Percentiles rank a stretch among this genome's conserved stretches.
phyloP scores from a whole-genome alignment of 2,888 invertebrate genomes.

The Cheilosia impressa region DNA sequence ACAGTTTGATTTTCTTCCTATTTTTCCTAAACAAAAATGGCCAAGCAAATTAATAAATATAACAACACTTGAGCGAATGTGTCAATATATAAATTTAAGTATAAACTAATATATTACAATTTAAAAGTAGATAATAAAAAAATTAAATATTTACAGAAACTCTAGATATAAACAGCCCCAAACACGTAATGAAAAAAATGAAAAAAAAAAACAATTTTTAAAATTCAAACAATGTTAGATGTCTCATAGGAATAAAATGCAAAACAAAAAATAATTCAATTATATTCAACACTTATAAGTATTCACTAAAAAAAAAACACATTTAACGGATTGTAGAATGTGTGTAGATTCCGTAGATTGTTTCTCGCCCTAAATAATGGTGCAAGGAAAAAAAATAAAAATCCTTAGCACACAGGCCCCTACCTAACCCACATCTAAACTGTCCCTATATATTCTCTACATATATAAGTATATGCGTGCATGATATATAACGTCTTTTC shows the following conservation, averaged over 20 bases:
- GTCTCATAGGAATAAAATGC: constrained; percentile 35
- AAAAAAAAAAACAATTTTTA: constrained; percentile 47
- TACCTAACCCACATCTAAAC: constrained; percentile 25
- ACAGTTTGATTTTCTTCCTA: constrained; percentile 11
- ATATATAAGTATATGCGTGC: constrained; percentile 16
- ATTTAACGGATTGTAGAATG: constrained; percentile 62
- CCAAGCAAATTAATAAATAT: constrained; percentile 43
- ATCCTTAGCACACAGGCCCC: constrained; percentile 15
- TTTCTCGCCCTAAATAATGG: constrained; percentile 56
- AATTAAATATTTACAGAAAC: constrained; percentile 47
- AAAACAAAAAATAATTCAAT: constrained; percentile 25
- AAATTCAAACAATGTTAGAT: constrained; percentile 64
- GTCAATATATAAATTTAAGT: constrained; percentile 65
- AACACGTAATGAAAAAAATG: constrained; percentile 16
- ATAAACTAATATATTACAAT: constrained; percentile 17
- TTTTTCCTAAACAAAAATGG: constrained; percentile 51
- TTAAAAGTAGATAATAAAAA: constrained; percentile 10
- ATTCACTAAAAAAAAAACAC: constrained; percentile 40
- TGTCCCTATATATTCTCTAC: constrained; percentile 64
- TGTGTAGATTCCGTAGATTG: constrained; percentile 44
- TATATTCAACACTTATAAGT: constrained; percentile 50
- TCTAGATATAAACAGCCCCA: constrained; percentile 15
- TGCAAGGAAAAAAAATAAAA: constrained; percentile 15
- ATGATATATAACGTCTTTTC: constrained; percentile 44
- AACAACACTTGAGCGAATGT: constrained; percentile 54